phyloP scores from a whole-genome alignment of 2,797 vertebrate species.

The Lutjanus argentimaculatus region DNA sequence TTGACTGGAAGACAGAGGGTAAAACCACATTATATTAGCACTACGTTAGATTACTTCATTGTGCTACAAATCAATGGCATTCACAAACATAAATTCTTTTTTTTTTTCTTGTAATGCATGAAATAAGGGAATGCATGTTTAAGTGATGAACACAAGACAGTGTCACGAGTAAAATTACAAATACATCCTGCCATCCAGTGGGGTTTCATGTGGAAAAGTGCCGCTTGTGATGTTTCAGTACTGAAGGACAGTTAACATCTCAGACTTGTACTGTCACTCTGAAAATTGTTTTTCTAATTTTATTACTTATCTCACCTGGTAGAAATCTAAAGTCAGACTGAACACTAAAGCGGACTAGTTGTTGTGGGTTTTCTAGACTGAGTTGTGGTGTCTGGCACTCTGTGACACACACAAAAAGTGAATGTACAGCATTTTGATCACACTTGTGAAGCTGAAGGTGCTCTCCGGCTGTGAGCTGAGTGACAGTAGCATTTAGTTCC shows the following conservation, averaged over 20 bases:
- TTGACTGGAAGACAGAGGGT: constrained; percentile 81
- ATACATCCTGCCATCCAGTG: background rate
- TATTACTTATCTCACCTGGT: background rate
- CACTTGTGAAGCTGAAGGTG: background rate
- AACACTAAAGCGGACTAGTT: background rate
- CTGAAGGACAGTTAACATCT: background rate
- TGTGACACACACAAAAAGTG: background rate
- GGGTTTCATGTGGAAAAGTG: background rate
- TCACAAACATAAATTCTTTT: background rate
- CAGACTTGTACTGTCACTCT: background rate
- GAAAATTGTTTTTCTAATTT: background rate
- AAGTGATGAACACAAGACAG: background rate
- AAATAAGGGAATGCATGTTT: background rate
- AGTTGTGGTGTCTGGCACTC: background rate
- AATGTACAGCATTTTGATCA: background rate
- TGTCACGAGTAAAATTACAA: background rate
- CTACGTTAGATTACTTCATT: background rate
- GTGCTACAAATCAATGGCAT: background rate
- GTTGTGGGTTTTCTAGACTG: background rate
- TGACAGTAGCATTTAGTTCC: background rate
- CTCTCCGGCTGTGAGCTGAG: background rate
- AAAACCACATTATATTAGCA: background rate
- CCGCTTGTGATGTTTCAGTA: background rate
- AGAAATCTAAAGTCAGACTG: background rate
- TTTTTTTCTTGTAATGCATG: background rate